Base-by-base conservation (phyloP, 2,888 invertebrate genomes). In the Spodoptera picta region DNA sequence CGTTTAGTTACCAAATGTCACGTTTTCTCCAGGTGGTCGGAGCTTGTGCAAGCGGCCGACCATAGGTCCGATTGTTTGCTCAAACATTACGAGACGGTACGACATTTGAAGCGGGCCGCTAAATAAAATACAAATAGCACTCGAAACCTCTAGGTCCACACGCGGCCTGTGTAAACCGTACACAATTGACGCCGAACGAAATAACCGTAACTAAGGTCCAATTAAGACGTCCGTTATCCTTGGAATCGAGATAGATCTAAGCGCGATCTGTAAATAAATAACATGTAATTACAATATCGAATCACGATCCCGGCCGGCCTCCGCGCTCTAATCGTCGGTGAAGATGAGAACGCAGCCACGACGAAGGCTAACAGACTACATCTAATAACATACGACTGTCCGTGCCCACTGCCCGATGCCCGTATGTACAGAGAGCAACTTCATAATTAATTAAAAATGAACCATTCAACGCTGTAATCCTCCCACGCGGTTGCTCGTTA, bases 41-140 rank as follows among this genome's bases (percentile, higher is more conserved):
- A 83, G 89, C 90, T 93, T 92, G 91, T 92, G 92, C 91, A 91
- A 93, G 93, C 90, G 85, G 85, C 76, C 84, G 79, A 75, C 85
- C 86, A 87, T 83, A 84, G 84, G 83, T 85, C 84, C 87, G 89
- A 88, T 90, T 93, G 93, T 94, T 92, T 93, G 88, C 88, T 89
- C 85, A 92, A 93, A 93, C 91, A 93, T 94, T 93, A 94, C 94
- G 90, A 92, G 93, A 91, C 90, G 92, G 92, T 90, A 90, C 91
- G 90, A 92, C 91, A 93, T 93, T 93, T 93, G 92, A 93, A 91
- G 92, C 90, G 85, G 89, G 86, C 92, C 93, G 94, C 94, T 94
- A 94, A 94, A 93, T 88, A 93, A 90, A 92, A 92, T 87, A 89
- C 93, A 94, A 94, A 94, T 86, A 94, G 80, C 87, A 84, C 90